Conservation (phyloP, 2,113 vertebrate species). For the Condylura cristata region DNA sequence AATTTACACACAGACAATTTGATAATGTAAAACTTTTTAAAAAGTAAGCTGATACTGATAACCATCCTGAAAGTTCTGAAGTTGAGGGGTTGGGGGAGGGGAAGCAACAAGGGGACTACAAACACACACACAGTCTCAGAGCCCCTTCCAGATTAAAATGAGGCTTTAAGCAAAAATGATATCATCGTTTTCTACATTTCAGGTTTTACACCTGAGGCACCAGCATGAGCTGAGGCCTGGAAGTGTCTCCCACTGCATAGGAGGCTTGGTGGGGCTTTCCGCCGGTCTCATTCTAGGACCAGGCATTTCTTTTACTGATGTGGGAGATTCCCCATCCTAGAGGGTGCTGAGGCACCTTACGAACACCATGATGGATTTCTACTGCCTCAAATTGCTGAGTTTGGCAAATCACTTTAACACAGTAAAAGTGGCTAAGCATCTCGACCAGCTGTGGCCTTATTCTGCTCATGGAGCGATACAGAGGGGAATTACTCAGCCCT, state of each 20-base stretch:
- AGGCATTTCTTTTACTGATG: background rate
- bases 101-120: no score
- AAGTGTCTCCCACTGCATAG: no score
- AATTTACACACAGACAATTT: no score
- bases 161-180: no score
- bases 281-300: background rate
- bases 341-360: background rate
- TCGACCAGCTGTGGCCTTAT: slow-evolving; percentile 51
- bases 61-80: no score
- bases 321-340: background rate
- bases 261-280: background rate
- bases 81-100: no score
- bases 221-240: background rate
- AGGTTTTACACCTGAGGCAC: background rate
- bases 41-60: no score
- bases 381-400: slow-evolving; percentile 7
- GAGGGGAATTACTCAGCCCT: slow-evolving; percentile 73
- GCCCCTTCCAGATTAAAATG: no score
- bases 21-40: no score
- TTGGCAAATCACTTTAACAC: slow-evolving; percentile 48
- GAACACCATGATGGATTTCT: slow-evolving; percentile 62
- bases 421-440: slow-evolving; percentile 46
- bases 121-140: no score
- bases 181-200: background rate
- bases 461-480: background rate